Evolutionary conservation across 2,797 vertebrate species (phyloP).

Genomic region (Lagodon rhomboides): DNA sequence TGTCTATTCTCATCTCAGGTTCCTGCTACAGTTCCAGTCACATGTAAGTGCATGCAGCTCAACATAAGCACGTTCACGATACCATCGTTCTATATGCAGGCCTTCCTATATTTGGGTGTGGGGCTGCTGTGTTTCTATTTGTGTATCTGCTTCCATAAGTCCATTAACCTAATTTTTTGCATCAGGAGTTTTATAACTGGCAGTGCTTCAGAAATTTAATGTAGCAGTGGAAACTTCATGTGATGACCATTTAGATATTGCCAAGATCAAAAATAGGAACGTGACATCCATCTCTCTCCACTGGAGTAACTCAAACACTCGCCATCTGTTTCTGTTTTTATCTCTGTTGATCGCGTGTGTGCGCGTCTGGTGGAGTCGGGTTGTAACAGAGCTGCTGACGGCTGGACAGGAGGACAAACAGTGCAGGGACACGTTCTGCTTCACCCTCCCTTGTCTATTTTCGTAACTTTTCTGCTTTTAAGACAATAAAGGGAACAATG

Average conservation of each 20-base stretch:
- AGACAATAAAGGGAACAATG: not conserved
- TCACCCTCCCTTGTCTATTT: not conserved
- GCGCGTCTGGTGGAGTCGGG: constrained; percentile 19
- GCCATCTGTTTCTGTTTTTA: constrained; percentile 61
- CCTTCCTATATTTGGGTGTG: constrained; percentile 3
- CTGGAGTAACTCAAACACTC: constrained; percentile 34
- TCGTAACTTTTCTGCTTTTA: not conserved
- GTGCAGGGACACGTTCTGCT: accelerated
- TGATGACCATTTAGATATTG: not conserved
- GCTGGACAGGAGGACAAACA: not conserved
- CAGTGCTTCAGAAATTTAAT: not conserved
- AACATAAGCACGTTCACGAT: not conserved
- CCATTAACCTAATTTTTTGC: not conserved
- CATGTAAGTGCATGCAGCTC: not conserved
- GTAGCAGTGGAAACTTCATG: not conserved
- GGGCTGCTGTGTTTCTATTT: constrained; percentile 15
- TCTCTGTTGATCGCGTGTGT: constrained; percentile 37
- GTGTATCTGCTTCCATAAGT: not conserved
- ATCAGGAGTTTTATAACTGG: not conserved
- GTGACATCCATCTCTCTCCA: not conserved
- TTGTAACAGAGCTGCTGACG: constrained; percentile 38
- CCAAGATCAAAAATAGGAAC: constrained; percentile 7
- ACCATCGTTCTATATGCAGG: not conserved
- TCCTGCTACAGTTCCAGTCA: no score
- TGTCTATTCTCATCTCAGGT: not conserved